phyloP scores from a whole-genome alignment of 1,140 invertebrate genomes.

The Philaenus spumarius region DNA sequence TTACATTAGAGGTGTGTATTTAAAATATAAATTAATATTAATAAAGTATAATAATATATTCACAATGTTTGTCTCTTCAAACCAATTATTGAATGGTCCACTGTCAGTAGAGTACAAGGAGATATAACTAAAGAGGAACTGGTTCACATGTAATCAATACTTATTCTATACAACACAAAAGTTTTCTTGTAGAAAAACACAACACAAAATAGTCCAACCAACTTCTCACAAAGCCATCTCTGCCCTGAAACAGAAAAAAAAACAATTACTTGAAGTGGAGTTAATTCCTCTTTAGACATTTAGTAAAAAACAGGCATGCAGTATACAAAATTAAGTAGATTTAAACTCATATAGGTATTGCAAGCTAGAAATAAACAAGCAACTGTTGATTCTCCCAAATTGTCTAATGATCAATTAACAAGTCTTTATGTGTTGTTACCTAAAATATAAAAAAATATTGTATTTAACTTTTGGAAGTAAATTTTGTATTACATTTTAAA shows the following conservation, averaged over 20 bases:
- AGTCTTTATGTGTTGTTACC: too few species aligned
- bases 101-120: slow-evolving; percentile 14
- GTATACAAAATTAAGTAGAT: too few species aligned
- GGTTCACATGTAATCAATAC: slow-evolving; percentile 6
- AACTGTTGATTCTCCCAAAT: too few species aligned
- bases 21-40: slow-evolving; percentile 16
- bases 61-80: slow-evolving; percentile 5
- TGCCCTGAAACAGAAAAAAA: neutral
- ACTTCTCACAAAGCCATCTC: slow-evolving; percentile 10
- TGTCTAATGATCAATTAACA: too few species aligned
- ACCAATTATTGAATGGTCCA: slow-evolving; percentile 11
- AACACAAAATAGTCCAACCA: neutral
- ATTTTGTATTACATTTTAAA: too few species aligned
- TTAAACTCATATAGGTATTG: too few species aligned
- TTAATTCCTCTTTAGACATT: too few species aligned
- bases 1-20: slow-evolving; percentile 3
- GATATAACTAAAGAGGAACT: neutral
- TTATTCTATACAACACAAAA: slow-evolving; percentile 2
- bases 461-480: too few species aligned
- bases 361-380: too few species aligned
- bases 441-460: too few species aligned
- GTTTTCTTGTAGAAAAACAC: neutral
- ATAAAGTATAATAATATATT: slow-evolving; percentile 7
- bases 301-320: too few species aligned
- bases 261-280: neutral